phyloP scores from a whole-genome alignment of 2,888 invertebrate genomes.

The Rhagonycha lutea region DNA sequence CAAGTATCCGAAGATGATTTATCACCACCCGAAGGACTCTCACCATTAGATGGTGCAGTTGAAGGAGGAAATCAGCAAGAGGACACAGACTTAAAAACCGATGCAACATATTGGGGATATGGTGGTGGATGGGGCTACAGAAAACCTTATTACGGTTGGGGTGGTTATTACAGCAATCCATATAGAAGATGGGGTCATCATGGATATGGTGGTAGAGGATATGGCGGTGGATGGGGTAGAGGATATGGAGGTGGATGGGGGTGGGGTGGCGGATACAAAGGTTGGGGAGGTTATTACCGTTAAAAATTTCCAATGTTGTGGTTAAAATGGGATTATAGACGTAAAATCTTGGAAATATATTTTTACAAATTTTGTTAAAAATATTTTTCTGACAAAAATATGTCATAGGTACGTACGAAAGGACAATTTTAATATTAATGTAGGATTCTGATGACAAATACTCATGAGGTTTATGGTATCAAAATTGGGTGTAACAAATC shows the following conservation, averaged over 20 bases:
- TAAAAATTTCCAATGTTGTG: slow-evolving; percentile 8
- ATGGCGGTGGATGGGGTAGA: slow-evolving; percentile 4
- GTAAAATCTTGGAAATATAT: slow-evolving; percentile 8
- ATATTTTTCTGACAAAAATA: slow-evolving; percentile 16
- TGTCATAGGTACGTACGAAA: neutral
- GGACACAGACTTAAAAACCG: slow-evolving; percentile 30
- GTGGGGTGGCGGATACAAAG: slow-evolving; percentile 18
- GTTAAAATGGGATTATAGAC: neutral
- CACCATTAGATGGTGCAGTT: slow-evolving; percentile 9
- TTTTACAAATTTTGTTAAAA: slow-evolving; percentile 1
- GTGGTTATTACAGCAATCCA: slow-evolving; percentile 13
- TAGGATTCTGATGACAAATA: slow-evolving; percentile 13
- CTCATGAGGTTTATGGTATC: slow-evolving; percentile 4
- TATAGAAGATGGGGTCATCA: slow-evolving; percentile 20
- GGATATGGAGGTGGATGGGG: slow-evolving; percentile 11
- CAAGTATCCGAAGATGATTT: neutral
- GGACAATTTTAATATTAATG: neutral
- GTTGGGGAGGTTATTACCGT: slow-evolving; percentile 24
- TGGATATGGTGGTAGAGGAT: slow-evolving; percentile 21
- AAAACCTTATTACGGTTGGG: slow-evolving; percentile 17
- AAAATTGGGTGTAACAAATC: slow-evolving; percentile 6
- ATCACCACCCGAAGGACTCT: slow-evolving; percentile 1
- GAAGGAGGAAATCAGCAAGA: slow-evolving; percentile 8
- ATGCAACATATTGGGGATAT: slow-evolving; percentile 28
- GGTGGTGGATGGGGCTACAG: slow-evolving; percentile 22